phyloP scores from a whole-genome alignment of 2,113 vertebrate genomes.

The rabbit (Oryctolagus cuniculus) region mOryCun1.1 NC_091453.1:94455501-94456000 shows the following conservation, averaged over 20 bases:
- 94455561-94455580: neutral
- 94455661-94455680: neutral
- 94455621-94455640: conserved; percentile 37
- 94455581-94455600: neutral
- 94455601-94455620: neutral
- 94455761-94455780: neutral
- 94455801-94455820: neutral
- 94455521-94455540: neutral
- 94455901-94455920: neutral
- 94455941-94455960: neutral
- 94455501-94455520: neutral
- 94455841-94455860: neutral
- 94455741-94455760: neutral
- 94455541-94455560: neutral
- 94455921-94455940: neutral
- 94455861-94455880: neutral
- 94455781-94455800: conserved; percentile 15
- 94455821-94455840: neutral
- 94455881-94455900: conserved; percentile 27
- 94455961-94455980: conserved; percentile 40
- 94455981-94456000: conserved; percentile 13
- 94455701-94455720: neutral
- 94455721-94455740: neutral
- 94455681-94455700: neutral
- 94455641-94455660: neutral